Percentiles rank a stretch among this genome's conserved stretches.
Evolutionary conservation across 2,888 invertebrate species (phyloP).

Genomic region (Ophion costatus): DNA sequence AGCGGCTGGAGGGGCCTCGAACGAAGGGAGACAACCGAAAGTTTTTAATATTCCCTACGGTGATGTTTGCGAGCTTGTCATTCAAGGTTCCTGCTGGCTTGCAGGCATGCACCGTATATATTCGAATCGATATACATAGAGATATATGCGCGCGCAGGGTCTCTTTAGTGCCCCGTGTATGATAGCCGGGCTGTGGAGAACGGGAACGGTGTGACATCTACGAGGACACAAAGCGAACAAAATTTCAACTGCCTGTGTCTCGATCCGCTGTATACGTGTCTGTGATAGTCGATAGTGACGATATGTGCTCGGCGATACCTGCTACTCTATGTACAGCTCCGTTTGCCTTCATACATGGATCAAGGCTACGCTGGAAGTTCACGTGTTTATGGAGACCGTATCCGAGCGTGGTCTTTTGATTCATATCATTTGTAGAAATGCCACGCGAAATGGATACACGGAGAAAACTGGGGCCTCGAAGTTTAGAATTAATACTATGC

Average conservation of each 20-base stretch:
- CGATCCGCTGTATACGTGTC: not conserved
- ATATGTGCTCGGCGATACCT: conserved; percentile 4
- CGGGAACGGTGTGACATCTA: conserved; percentile 48
- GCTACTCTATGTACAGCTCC: not conserved
- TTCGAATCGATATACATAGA: not conserved
- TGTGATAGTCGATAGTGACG: conserved; percentile 2
- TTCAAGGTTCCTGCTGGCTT: conserved; percentile 61
- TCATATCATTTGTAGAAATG: no score
- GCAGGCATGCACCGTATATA: not conserved
- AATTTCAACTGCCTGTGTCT: conserved; percentile 31
- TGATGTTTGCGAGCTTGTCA: conserved; percentile 79
- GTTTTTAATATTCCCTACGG: conserved; percentile 80
- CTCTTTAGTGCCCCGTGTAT: conserved; percentile 27
- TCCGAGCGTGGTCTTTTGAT: conserved; percentile 8
- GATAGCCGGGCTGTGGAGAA: conserved; percentile 39
- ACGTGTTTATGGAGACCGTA: conserved; percentile 3
- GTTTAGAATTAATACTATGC: no score
- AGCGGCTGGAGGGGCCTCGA: not conserved
- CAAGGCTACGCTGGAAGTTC: conserved; percentile 7
- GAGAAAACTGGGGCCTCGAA: no score
- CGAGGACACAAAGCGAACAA: conserved; percentile 56
- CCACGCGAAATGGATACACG: no score
- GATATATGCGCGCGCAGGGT: not conserved
- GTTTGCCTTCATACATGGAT: conserved; percentile 21
- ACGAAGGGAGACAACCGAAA: conserved; percentile 68